These are phyloP conservation scores for Syrphus vitripennis DNA, from an alignment of 2,888 invertebrate genomes.

Conservation along the genomic window DNA sequence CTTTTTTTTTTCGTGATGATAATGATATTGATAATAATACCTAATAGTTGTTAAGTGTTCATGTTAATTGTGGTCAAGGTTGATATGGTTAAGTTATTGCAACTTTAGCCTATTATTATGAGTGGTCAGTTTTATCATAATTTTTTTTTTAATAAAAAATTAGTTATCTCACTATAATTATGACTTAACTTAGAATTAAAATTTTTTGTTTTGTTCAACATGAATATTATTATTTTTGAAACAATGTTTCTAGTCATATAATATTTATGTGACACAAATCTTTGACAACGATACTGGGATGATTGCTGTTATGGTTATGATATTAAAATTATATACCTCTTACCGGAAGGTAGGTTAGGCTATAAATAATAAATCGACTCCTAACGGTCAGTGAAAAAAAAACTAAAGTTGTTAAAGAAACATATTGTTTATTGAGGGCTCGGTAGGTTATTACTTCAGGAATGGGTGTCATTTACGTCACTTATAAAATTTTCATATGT, in stretches of 20 bases:
- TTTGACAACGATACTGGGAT: background rate
- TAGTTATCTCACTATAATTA: background rate
- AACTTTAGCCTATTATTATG: background rate
- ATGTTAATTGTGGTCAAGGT: slow-evolving; percentile 48
- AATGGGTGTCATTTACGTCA: too few relatives aligned
- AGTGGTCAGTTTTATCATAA: slow-evolving; percentile 2
- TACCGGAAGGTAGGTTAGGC: too few relatives aligned
- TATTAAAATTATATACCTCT: too few relatives aligned
- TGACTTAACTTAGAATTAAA: background rate
- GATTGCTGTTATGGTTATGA: too few relatives aligned
- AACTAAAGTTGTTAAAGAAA: too few relatives aligned
- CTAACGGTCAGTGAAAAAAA: too few relatives aligned
- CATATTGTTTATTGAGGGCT: too few relatives aligned
- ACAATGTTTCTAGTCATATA: too few relatives aligned
- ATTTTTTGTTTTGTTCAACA: background rate
- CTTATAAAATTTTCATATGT: too few relatives aligned
- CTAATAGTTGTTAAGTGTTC: background rate
- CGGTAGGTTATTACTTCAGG: too few relatives aligned
- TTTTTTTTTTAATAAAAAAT: background rate
- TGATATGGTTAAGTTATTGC: background rate
- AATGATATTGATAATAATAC: slow-evolving; percentile 10
- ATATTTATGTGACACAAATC: background rate
- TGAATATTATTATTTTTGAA: too few relatives aligned
- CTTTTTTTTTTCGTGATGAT: slow-evolving; percentile 2
- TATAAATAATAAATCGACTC: too few relatives aligned